A percentile compares a stretch with the other conserved stretches of the same genome.
These are phyloP conservation scores for Taphrorychus bicolor DNA, from an alignment of 2,888 invertebrate genomes.

Conservation along the genomic window DNA sequence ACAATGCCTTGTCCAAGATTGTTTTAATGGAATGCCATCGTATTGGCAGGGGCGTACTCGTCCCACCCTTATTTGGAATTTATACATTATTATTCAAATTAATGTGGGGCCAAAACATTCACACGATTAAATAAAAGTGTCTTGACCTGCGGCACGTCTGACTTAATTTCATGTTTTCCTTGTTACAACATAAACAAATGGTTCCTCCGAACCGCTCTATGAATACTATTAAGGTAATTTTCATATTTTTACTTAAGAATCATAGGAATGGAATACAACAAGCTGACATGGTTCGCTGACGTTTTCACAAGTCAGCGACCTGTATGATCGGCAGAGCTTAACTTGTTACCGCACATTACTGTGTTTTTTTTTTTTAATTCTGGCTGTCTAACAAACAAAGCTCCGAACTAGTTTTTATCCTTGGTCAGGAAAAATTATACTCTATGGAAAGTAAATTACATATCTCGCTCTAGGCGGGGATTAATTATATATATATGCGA, in stretches of 20 bases:
- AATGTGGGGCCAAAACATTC: neutral
- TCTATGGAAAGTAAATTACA: neutral
- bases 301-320: slow-evolving; percentile 55
- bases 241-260: slow-evolving; percentile 47
- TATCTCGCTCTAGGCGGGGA: neutral
- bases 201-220: neutral
- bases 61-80: neutral
- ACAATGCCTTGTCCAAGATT: slow-evolving; percentile 28
- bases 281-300: slow-evolving; percentile 53
- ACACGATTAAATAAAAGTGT: neutral
- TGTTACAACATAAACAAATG: neutral
- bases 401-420: slow-evolving; percentile 11
- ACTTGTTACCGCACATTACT: slow-evolving; percentile 49
- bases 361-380: slow-evolving; percentile 31
- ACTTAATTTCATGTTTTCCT: neutral
- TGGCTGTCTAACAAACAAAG: slow-evolving; percentile 21
- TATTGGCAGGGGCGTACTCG: slow-evolving; percentile 16
- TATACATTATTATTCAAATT: neutral
- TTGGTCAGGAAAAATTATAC: slow-evolving; percentile 9
- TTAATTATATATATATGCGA: neutral
- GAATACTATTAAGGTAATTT: slow-evolving; percentile 16
- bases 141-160: too few relatives aligned
- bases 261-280: slow-evolving; percentile 45
- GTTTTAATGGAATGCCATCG: slow-evolving; percentile 17
- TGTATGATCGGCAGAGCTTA: slow-evolving; percentile 53